Percentiles rank a stretch among this genome's conserved stretches.
Conservation (phyloP, 2,888 invertebrate genomes). For the Oligia fasciuncula region DNA sequence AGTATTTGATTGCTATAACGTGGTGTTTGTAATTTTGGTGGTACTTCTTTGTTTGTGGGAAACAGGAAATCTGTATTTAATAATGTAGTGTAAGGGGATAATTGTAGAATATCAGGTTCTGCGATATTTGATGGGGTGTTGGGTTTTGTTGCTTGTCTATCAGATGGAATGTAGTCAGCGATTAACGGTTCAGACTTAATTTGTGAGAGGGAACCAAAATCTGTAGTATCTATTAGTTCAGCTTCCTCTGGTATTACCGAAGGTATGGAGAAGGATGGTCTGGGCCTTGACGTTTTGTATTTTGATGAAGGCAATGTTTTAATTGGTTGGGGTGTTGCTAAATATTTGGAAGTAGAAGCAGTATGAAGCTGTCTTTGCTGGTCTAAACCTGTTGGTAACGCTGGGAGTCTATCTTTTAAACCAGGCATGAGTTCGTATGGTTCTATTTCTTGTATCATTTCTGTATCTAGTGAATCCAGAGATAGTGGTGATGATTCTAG, state of each 20-base stretch:
- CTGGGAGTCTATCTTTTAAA: not conserved
- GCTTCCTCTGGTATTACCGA: not conserved
- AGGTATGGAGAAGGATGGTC: accelerated
- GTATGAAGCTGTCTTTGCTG: not conserved
- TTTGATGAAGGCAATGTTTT: not conserved
- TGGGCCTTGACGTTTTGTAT: not conserved
- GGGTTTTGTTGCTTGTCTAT: not conserved
- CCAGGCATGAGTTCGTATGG: not conserved
- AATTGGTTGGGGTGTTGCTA: accelerated
- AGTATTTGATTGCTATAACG: not conserved
- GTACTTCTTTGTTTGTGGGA: not conserved
- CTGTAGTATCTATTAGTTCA: not conserved
- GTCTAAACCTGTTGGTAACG: not conserved
- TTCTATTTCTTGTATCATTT: not conserved
- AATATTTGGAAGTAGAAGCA: not conserved
- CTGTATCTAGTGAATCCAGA: not conserved
- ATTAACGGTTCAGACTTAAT: not conserved
- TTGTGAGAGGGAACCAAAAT: not conserved
- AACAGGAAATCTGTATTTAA: not conserved
- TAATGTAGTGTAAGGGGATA: not conserved
- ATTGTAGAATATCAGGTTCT: not conserved
- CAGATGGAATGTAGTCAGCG: not conserved
- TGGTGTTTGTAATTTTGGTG: not conserved
- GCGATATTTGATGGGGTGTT: not conserved
- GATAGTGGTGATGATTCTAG: not conserved